A percentile compares a stretch with the other conserved stretches of the same genome.
Conservation (phyloP, 2,113 vertebrate species). For the Colinus virginianus region DNA sequence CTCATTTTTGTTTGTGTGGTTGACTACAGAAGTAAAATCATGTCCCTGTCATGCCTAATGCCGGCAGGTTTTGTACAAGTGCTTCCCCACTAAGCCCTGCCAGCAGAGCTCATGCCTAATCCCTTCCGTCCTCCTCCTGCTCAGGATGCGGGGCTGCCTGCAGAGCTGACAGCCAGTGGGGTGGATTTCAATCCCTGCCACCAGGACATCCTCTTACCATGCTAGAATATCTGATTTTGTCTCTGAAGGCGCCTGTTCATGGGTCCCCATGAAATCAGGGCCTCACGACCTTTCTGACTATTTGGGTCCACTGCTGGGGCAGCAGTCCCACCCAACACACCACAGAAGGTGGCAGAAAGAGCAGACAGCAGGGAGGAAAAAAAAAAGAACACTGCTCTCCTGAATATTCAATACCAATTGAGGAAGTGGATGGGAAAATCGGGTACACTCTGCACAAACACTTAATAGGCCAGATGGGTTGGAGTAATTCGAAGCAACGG, state of each 20-base stretch:
- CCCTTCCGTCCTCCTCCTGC: neutral
- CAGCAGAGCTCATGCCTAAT: neutral
- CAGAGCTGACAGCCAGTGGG: accelerated
- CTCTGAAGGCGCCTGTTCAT: neutral
- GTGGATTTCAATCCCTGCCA: neutral
- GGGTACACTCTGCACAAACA: constrained; percentile 39
- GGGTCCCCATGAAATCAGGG: neutral
- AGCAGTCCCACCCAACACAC: neutral
- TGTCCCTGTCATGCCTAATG: neutral
- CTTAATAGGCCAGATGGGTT: constrained; percentile 59
- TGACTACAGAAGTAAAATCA: neutral
- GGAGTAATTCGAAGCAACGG: constrained; percentile 41
- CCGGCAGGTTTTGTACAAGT: neutral
- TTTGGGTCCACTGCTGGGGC: neutral
- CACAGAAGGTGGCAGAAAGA: neutral
- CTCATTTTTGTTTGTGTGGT: neutral
- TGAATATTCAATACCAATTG: constrained; percentile 56
- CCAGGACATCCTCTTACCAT: neutral
- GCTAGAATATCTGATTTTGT: neutral
- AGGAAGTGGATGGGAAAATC: constrained; percentile 34
- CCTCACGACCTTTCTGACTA: too few relatives aligned
- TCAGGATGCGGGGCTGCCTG: neutral
- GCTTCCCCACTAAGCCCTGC: neutral
- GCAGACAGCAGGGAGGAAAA: neutral
- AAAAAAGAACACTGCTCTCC: neutral